Evolutionary conservation across 1,140 invertebrate species (phyloP).

Genomic region (Drosophila nebulosa): DNA sequence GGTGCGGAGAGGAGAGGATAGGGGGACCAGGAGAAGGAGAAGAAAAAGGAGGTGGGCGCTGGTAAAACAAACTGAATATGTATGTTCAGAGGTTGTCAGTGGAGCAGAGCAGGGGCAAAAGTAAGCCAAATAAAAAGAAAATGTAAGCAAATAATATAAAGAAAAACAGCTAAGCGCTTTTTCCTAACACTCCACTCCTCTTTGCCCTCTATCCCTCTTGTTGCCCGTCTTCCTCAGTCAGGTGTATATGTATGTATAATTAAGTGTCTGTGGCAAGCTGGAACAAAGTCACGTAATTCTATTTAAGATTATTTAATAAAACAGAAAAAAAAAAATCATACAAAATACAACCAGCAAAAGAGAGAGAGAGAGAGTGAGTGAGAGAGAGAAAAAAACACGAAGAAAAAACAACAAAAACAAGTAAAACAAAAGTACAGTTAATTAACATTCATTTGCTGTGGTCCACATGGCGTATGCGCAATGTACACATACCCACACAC

Average conservation of each 20-base stretch:
- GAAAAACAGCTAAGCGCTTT: slow-evolving; percentile 64
- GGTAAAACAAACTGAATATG: slow-evolving; percentile 28
- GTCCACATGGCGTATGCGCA: slow-evolving; percentile 1
- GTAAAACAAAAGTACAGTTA: slow-evolving; percentile 44
- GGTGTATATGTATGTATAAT: slow-evolving; percentile 52
- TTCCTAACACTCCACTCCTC: neutral
- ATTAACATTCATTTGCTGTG: slow-evolving; percentile 40
- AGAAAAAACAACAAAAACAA: neutral
- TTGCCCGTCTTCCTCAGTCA: neutral
- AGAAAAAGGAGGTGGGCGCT: neutral
- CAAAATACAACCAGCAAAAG: neutral
- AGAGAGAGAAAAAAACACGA: too few species aligned
- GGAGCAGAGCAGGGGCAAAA: neutral
- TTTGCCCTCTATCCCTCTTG: neutral
- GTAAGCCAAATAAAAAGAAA: slow-evolving; percentile 54
- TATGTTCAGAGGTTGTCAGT: neutral
- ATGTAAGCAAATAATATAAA: slow-evolving; percentile 63
- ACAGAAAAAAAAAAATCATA: slow-evolving; percentile 3
- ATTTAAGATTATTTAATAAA: slow-evolving; percentile 71
- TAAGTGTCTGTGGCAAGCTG: slow-evolving; percentile 49
- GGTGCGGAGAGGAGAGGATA: neutral
- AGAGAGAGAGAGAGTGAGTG: neutral
- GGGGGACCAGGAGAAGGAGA: neutral
- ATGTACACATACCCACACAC: neutral
- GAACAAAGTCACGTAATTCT: slow-evolving; percentile 67